Conservation (phyloP, 1,140 invertebrate species). For the Microplitis demolitor region DNA sequence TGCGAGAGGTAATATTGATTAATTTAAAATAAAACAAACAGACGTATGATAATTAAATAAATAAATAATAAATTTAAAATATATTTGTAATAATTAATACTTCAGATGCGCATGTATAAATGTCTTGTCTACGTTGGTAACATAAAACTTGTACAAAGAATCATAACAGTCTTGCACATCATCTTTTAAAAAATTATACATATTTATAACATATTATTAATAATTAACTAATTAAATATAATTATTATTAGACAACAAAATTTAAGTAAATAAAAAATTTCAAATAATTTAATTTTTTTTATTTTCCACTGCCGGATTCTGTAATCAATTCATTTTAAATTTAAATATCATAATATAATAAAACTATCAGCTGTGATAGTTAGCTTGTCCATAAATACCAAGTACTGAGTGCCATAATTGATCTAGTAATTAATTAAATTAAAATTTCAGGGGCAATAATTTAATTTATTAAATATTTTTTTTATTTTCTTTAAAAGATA, state of each 20-base stretch:
- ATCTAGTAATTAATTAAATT: too few species aligned
- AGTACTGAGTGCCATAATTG: too few species aligned
- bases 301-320: too few species aligned
- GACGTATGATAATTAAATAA: neutral
- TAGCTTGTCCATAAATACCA: too few species aligned
- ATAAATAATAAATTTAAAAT: neutral
- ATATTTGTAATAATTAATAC: neutral
- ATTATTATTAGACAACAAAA: neutral
- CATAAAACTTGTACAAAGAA: conserved; percentile 62
- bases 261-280: too few species aligned
- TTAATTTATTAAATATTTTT: too few species aligned
- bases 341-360: too few species aligned
- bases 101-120: neutral
- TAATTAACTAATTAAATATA: neutral
- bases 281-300: too few species aligned
- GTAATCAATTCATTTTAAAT: too few species aligned
- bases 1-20: neutral
- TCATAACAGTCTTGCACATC: conserved; percentile 52
- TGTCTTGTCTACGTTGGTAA: conserved; percentile 59
- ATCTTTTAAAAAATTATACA: neutral
- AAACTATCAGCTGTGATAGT: too few species aligned
- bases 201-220: neutral
- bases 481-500: too few species aligned
- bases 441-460: too few species aligned
- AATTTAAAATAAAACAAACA: neutral